Conservation (phyloP, 2,797 vertebrate species). For the Poecilia picta region DNA sequence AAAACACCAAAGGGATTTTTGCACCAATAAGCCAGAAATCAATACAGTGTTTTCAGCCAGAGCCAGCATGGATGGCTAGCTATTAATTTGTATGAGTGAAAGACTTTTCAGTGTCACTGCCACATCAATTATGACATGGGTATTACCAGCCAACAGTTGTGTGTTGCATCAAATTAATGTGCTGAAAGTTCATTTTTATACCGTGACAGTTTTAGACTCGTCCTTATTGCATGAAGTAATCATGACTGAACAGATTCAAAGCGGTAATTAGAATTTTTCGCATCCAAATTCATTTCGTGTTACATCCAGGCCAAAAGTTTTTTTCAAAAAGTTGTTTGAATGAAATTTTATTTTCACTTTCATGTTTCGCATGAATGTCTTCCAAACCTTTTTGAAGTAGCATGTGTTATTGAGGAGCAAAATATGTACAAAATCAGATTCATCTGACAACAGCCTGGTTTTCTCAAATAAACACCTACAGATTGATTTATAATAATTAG, state of each 20-base stretch:
- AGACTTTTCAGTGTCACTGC: conserved; percentile 1
- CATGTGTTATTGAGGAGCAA: not conserved
- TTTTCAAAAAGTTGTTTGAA: conserved; percentile 1
- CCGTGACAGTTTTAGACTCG: not conserved
- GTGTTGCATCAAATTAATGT: conserved; percentile 3
- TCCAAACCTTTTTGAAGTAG: not conserved
- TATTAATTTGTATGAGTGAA: not conserved
- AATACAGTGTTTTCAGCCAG: not conserved
- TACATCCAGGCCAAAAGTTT: not conserved
- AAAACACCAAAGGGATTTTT: not conserved
- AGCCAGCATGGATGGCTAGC: not conserved
- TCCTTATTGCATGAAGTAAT: not conserved
- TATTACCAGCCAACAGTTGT: conserved; percentile 2
- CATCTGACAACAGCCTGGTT: not conserved
- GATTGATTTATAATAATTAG: not conserved
- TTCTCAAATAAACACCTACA: not conserved
- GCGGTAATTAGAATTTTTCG: not conserved
- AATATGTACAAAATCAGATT: not conserved
- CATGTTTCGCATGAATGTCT: not conserved
- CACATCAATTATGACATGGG: not conserved
- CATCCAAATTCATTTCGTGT: not conserved
- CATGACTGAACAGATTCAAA: not conserved
- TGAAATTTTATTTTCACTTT: not conserved
- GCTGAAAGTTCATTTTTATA: not conserved
- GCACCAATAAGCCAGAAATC: not conserved